Percentiles rank a stretch among this genome's conserved stretches.
Conservation (phyloP, 2,888 invertebrate species). For the Griposia aprilina region DNA sequence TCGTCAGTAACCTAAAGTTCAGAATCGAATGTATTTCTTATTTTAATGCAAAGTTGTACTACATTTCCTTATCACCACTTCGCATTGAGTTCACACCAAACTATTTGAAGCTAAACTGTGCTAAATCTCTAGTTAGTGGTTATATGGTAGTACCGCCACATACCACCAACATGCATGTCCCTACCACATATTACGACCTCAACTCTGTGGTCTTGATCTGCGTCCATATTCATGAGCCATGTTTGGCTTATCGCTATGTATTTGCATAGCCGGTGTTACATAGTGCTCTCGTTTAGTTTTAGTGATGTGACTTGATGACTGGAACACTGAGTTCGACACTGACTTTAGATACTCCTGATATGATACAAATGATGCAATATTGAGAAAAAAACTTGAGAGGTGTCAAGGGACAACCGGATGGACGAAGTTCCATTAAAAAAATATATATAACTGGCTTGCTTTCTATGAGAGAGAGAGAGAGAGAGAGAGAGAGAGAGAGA, state of each 20-base stretch:
- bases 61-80: constrained; percentile 4
- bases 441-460: too few relatives aligned
- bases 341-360: too few relatives aligned
- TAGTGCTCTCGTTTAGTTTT: constrained; percentile 62
- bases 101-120: constrained; percentile 22
- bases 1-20: not conserved
- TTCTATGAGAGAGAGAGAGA: too few relatives aligned
- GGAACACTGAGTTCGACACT: not conserved
- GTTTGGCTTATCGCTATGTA: constrained; percentile 59
- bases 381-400: too few relatives aligned
- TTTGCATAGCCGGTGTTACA: constrained; percentile 66
- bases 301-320: constrained; percentile 53
- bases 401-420: too few relatives aligned
- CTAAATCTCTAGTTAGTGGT: constrained; percentile 27
- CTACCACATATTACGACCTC: constrained; percentile 26
- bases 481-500: too few relatives aligned
- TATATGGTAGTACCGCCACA: not conserved
- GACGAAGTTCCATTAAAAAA: too few relatives aligned
- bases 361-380: too few relatives aligned
- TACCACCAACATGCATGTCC: constrained; percentile 1
- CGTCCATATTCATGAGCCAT: constrained; percentile 58
- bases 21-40: constrained; percentile 1
- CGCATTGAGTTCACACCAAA: not conserved
- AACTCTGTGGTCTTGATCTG: constrained; percentile 56
- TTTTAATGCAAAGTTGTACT: not conserved